These are phyloP conservation scores for Atrina japonica DNA, from an alignment of 2,888 invertebrate genomes.

Conservation along the genomic window DNA sequence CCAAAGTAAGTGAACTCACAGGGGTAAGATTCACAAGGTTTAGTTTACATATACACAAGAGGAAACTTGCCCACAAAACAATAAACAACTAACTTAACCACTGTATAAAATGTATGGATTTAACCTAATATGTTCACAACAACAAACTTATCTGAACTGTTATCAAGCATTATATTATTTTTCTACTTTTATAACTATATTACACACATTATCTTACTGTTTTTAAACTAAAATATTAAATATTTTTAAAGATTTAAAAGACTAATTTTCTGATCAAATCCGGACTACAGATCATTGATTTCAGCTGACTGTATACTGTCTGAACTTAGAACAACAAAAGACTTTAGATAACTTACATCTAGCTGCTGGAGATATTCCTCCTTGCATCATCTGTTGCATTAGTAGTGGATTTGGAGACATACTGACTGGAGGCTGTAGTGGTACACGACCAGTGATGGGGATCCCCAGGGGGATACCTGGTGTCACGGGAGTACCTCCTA, in stretches of 20 bases:
- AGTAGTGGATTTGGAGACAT: constrained; percentile 57
- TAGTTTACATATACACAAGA: background rate
- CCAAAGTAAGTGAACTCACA: background rate
- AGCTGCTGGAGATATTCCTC: constrained; percentile 44
- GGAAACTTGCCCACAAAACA: background rate
- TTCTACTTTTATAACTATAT: too few relatives aligned
- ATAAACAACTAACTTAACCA: background rate
- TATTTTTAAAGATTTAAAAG: too few relatives aligned
- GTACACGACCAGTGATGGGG: constrained; percentile 67
- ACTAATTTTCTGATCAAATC: too few relatives aligned
- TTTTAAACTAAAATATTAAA: too few relatives aligned
- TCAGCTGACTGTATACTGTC: too few relatives aligned
- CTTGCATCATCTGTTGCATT: constrained; percentile 69
- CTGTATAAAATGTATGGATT: too few relatives aligned
- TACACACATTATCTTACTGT: too few relatives aligned
- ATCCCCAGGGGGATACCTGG: constrained; percentile 64
- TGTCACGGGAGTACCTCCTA: constrained; percentile 49
- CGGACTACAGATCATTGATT: too few relatives aligned
- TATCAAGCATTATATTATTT: too few relatives aligned
- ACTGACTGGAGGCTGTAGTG: constrained; percentile 58
- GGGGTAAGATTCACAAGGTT: background rate
- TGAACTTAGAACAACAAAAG: too few relatives aligned
- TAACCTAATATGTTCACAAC: too few relatives aligned
- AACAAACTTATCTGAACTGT: too few relatives aligned
- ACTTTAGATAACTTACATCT: constrained; percentile 50